Evolutionary conservation across 2,888 invertebrate species (phyloP).

Genomic region (Pedicia rivosa): DNA sequence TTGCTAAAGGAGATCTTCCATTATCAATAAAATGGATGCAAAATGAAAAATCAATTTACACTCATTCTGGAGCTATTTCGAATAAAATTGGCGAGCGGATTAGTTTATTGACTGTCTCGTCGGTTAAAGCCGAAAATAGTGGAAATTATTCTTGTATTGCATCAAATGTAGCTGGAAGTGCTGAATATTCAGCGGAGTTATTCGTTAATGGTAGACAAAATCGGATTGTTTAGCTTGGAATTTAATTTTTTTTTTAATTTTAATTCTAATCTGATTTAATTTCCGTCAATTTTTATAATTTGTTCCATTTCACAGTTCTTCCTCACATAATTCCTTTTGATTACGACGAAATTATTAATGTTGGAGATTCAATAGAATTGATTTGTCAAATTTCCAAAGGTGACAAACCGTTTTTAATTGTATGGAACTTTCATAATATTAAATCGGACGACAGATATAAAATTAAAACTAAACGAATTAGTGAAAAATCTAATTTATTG

Average conservation of each 20-base stretch:
- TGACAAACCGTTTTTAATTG: conserved; percentile 44
- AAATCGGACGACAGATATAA: conserved; percentile 20
- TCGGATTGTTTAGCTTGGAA: conserved; percentile 42
- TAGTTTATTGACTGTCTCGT: conserved; percentile 45
- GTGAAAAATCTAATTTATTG: conserved; percentile 44
- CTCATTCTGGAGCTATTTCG: conserved; percentile 37
- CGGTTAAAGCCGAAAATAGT: conserved; percentile 44
- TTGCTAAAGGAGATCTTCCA: conserved; percentile 46
- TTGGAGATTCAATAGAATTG: conserved; percentile 51
- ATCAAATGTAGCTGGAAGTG: conserved; percentile 47
- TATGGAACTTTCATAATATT: conserved; percentile 39
- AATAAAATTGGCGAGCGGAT: conserved; percentile 40
- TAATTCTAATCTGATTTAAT: not conserved
- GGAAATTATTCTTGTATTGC: conserved; percentile 54
- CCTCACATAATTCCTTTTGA: conserved; percentile 63
- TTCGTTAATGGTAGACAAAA: conserved; percentile 53
- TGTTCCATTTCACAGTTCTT: conserved; percentile 39
- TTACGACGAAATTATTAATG: conserved; percentile 54
- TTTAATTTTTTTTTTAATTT: no score
- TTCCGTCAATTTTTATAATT: conserved; percentile 6
- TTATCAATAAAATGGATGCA: conserved; percentile 48
- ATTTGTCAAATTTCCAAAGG: conserved; percentile 60
- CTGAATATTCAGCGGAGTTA: conserved; percentile 46
- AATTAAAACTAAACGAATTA: conserved; percentile 41
- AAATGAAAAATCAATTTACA: conserved; percentile 21